phyloP scores from a whole-genome alignment of 37 sponge, comb jelly and placozoan genomes.

The Chondrosia reniformis region DNA sequence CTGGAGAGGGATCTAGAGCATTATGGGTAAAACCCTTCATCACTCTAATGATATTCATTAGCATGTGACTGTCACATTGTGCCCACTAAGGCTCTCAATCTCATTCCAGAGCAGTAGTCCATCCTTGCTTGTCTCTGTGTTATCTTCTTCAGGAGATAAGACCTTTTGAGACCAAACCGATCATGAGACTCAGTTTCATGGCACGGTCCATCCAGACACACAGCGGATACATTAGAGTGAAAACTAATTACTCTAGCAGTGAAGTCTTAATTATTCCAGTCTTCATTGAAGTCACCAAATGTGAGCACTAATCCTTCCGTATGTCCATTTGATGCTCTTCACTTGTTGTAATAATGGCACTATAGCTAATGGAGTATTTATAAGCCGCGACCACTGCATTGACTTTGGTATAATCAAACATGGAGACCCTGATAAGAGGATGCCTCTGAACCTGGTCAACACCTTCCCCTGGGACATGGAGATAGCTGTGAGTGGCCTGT shows the following conservation, averaged over 20 bases:
- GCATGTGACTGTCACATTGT: no score
- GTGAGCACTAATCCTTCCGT: background rate
- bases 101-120: no score
- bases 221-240: slow-evolving; percentile 81
- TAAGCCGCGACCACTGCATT: slow-evolving; percentile 4
- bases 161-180: slow-evolving; percentile 77
- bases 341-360: background rate
- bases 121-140: background rate
- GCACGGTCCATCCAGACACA: slow-evolving; percentile 47
- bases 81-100: no score
- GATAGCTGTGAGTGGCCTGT: background rate
- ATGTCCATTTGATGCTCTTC: background rate
- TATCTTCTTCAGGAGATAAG: slow-evolving; percentile 57
- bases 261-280: slow-evolving; percentile 72
- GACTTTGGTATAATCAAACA: slow-evolving; percentile 11
- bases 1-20: slow-evolving; percentile 37
- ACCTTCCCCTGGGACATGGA: slow-evolving; percentile 12
- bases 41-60: no score
- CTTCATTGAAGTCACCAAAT: slow-evolving; percentile 70
- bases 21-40: slow-evolving; percentile 84
- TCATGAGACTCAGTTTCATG: slow-evolving; percentile 64
- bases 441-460: slow-evolving; percentile 12
- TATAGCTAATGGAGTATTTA: background rate
- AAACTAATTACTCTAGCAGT: slow-evolving; percentile 34
- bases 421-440: slow-evolving; percentile 1